Evolutionary conservation across 2,113 vertebrate species (phyloP).

Genomic region (Chaetodon trifascialis): DNA sequence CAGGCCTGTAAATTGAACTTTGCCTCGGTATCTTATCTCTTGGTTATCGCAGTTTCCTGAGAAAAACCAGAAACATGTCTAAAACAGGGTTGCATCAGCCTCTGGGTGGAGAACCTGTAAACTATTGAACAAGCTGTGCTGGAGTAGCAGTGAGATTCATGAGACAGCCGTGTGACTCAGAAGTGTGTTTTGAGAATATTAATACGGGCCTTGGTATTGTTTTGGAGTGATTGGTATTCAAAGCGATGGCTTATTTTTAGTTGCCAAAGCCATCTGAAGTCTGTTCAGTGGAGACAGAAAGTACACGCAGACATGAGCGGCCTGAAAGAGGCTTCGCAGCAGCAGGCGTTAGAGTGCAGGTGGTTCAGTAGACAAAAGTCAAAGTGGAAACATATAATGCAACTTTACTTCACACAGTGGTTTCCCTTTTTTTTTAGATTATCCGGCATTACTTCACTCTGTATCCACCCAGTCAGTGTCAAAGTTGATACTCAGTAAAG

Average conservation of each 20-base stretch:
- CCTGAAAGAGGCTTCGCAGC: not conserved
- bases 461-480: not conserved
- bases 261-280: constrained; percentile 9
- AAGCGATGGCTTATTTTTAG: constrained; percentile 17
- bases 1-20: constrained; percentile 18
- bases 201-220: constrained; percentile 51
- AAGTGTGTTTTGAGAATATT: constrained; percentile 60
- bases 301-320: not conserved
- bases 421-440: constrained; percentile 13
- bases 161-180: constrained; percentile 2
- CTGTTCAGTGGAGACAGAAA: constrained; percentile 3
- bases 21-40: constrained; percentile 47
- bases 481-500: not conserved
- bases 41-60: constrained; percentile 42
- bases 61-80: constrained; percentile 39
- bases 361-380: not conserved
- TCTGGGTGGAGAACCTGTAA: constrained; percentile 1
- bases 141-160: not conserved
- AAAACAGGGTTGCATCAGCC: constrained; percentile 5
- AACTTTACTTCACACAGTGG: not conserved
- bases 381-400: constrained; percentile 1
- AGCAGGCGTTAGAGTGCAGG: not conserved
- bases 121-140: not conserved
- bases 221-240: constrained; percentile 50
- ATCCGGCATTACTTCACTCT: constrained; percentile 18